A percentile compares a stretch with the other conserved stretches of the same genome.
Evolutionary conservation across 1,140 invertebrate species (phyloP).

Genomic region (Elymnias hypermnestra): DNA sequence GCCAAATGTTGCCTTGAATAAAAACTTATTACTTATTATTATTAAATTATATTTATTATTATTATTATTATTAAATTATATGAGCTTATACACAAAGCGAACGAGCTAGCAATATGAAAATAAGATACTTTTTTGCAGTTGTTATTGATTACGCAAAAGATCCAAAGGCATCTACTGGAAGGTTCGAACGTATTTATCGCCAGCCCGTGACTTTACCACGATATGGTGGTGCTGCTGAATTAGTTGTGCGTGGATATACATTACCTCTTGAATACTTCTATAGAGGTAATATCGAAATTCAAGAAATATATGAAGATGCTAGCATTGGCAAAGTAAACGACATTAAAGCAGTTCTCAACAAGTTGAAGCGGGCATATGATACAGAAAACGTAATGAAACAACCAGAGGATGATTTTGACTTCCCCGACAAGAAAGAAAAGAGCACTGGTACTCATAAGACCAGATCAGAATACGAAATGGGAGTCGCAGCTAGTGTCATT

Average conservation of each 20-base stretch:
- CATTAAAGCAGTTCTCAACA: constrained; percentile 32
- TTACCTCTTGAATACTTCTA: constrained; percentile 56
- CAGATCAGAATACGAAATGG: constrained; percentile 26
- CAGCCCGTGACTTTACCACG: constrained; percentile 50
- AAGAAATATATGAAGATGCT: constrained; percentile 30
- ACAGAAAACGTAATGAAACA: constrained; percentile 31
- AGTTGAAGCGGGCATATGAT: constrained; percentile 38
- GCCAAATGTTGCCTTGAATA: too few relatives aligned
- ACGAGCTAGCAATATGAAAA: background rate
- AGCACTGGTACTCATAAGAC: constrained; percentile 19
- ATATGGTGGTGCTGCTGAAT: constrained; percentile 35
- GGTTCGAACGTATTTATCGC: constrained; percentile 75
- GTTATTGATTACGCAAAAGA: constrained; percentile 77
- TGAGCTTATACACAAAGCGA: too few relatives aligned
- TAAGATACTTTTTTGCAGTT: constrained; percentile 58
- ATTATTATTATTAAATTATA: too few relatives aligned
- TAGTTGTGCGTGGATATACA: constrained; percentile 37
- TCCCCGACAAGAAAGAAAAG: constrained; percentile 14
- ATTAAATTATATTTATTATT: too few relatives aligned
- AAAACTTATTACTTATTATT: too few relatives aligned
- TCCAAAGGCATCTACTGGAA: constrained; percentile 71
- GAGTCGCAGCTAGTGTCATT: constrained; percentile 4
- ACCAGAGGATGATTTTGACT: constrained; percentile 24
- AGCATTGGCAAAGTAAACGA: constrained; percentile 37
- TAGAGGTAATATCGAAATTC: constrained; percentile 39